These are phyloP conservation scores for Clunio marinus DNA, from an alignment of 2,888 invertebrate genomes.

Conservation along the genomic window DNA sequence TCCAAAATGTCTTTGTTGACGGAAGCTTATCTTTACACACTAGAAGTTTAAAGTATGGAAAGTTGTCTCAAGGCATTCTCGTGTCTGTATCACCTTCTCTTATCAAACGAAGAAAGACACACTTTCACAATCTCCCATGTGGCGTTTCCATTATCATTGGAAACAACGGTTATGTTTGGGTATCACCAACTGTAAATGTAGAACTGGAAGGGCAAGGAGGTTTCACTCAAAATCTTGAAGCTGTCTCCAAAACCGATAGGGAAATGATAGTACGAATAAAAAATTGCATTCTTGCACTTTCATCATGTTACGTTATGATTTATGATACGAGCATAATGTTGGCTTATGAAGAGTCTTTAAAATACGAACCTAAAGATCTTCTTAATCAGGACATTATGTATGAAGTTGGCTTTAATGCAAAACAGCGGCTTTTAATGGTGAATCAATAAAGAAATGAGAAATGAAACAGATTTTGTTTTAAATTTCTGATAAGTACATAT, in stretches of 20 bases:
- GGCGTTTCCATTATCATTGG: constrained; percentile 92
- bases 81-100: constrained; percentile 88
- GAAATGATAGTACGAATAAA: constrained; percentile 83
- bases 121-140: constrained; percentile 89
- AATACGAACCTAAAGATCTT: constrained; percentile 74
- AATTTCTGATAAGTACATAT: no score
- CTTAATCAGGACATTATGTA: constrained; percentile 79
- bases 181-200: constrained; percentile 65
- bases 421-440: constrained; percentile 53
- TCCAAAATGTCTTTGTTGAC: constrained; percentile 87
- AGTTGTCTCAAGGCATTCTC: constrained; percentile 71
- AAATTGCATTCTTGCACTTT: constrained; percentile 84
- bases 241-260: constrained; percentile 66
- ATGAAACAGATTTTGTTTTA: not conserved
- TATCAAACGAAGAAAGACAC: constrained; percentile 88
- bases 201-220: constrained; percentile 64
- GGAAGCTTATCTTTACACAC: constrained; percentile 92
- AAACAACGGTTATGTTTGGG: constrained; percentile 96
- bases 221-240: constrained; percentile 70
- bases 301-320: constrained; percentile 81
- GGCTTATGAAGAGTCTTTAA: constrained; percentile 84
- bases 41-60: constrained; percentile 94
- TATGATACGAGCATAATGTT: constrained; percentile 89
- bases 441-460: constrained; percentile 14
- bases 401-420: constrained; percentile 75